These are phyloP conservation scores for Tetheella fluctuosa DNA, from an alignment of 2,888 invertebrate species.

Conservation along the genomic window DNA sequence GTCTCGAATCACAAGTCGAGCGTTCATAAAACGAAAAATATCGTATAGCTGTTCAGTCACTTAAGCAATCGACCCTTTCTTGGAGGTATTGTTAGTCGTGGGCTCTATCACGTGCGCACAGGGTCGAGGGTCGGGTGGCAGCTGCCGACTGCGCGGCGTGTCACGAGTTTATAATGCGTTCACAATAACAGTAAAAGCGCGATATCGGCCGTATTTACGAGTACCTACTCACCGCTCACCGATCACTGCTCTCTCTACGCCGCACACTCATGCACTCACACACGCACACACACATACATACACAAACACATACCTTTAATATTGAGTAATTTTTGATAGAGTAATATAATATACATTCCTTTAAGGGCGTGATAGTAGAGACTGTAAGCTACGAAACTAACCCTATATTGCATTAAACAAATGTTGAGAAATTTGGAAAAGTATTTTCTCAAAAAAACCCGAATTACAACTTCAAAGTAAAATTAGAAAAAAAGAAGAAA, in stretches of 20 bases:
- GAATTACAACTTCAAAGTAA: too few species aligned
- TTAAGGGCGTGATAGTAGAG: too few species aligned
- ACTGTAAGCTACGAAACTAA: too few species aligned
- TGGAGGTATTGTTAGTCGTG: background rate
- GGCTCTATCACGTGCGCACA: background rate
- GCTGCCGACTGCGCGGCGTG: background rate
- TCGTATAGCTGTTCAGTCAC: conserved; percentile 10
- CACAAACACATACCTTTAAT: too few species aligned
- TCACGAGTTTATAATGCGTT: conserved; percentile 20
- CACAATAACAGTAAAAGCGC: conserved; percentile 19
- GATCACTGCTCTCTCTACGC: background rate
- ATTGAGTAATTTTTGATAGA: too few species aligned
- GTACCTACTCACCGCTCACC: background rate
- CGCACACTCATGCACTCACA: background rate
- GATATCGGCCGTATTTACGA: conserved; percentile 15
- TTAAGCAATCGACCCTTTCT: conserved; percentile 2
- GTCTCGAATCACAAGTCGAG: conserved; percentile 17
- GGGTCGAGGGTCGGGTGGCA: conserved; percentile 7
- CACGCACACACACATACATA: background rate
- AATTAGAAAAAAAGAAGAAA: too few species aligned
- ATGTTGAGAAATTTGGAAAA: too few species aligned
- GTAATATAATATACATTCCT: too few species aligned
- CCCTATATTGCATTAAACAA: too few species aligned
- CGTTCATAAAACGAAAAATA: conserved; percentile 16
- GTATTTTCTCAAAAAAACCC: too few species aligned